Conservation (phyloP, 2,113 vertebrate species). For the Cryptomyrus ogoouensis region DNA sequence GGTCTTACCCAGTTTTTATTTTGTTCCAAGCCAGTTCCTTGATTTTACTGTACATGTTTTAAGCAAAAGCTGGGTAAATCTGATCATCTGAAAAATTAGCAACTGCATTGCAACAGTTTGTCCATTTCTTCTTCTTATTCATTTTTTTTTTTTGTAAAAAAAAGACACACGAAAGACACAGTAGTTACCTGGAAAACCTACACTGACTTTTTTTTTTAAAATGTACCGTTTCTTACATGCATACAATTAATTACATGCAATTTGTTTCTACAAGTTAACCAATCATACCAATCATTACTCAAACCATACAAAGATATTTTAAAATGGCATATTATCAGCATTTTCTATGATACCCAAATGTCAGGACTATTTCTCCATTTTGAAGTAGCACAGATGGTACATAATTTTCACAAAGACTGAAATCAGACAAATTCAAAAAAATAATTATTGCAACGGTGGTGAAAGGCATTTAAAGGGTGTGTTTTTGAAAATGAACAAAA, state of each 20-base stretch:
- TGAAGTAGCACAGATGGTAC: neutral
- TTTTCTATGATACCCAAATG: neutral
- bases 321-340: neutral
- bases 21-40: neutral
- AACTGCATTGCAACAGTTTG: neutral
- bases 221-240: conserved; percentile 8
- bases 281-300: neutral
- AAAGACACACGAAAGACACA: neutral
- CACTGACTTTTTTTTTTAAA: neutral
- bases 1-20: neutral
- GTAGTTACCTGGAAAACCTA: conserved; percentile 2
- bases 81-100: neutral
- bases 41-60: neutral
- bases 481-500: neutral
- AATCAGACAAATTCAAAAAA: neutral
- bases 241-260: conserved; percentile 7
- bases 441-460: neutral
- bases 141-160: neutral
- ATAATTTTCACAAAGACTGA: neutral
- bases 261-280: neutral
- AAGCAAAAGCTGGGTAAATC: neutral
- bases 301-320: neutral
- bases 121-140: neutral
- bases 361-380: neutral
- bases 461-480: neutral